phyloP scores from a whole-genome alignment of 2,113 vertebrate genomes.

The Fregetta grallaria region DNA sequence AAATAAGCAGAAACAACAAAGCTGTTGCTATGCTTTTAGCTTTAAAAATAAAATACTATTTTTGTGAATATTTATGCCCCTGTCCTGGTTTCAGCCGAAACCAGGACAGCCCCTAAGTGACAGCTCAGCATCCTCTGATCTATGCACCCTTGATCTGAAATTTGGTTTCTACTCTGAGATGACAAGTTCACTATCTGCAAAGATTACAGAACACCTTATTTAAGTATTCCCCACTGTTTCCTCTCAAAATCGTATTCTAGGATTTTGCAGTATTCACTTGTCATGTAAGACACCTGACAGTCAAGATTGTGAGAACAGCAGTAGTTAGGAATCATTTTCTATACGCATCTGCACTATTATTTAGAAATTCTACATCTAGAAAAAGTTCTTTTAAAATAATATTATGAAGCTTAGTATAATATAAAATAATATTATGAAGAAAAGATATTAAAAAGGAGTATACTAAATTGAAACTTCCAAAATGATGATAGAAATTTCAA shows the following conservation, averaged over 20 bases:
- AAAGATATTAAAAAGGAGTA: not conserved
- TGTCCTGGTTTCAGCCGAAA: too few relatives aligned
- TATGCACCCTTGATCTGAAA: not conserved
- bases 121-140: not conserved
- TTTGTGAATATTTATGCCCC: not conserved
- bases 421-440: not conserved
- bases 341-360: not conserved
- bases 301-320: not conserved
- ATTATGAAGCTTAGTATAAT: not conserved
- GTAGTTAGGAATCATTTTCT: not conserved
- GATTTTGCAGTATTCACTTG: not conserved
- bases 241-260: not conserved
- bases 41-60: not conserved
- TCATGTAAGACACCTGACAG: not conserved
- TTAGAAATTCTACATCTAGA: not conserved
- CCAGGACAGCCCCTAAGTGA: too few relatives aligned
- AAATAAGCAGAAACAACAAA: not conserved
- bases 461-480: not conserved
- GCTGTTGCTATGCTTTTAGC: not conserved
- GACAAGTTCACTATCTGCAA: not conserved
- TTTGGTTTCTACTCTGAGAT: not conserved
- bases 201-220: not conserved
- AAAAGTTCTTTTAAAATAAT: not conserved
- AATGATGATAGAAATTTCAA: not conserved
- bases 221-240: not conserved